These are phyloP conservation scores for Trichopoda pennipes DNA, from an alignment of 2,888 invertebrate species.

Conservation along the genomic window DNA sequence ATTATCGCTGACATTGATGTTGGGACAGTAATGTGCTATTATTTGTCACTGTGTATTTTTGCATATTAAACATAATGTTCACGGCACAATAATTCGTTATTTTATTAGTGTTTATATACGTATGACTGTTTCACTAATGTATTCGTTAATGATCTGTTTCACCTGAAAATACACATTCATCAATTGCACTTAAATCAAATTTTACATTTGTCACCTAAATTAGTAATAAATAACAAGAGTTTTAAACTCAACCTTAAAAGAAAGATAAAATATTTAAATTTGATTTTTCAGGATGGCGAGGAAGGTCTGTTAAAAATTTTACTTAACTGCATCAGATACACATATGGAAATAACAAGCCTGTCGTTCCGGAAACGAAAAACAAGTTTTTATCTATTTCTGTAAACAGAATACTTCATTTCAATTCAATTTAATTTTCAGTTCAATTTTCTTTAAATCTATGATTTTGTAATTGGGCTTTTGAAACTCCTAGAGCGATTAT, in stretches of 20 bases:
- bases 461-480: no score
- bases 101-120: background rate
- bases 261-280: no score
- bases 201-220: background rate
- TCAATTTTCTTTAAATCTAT: no score
- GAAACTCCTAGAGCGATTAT: no score
- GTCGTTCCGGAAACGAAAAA: background rate
- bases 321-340: no score
- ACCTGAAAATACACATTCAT: background rate
- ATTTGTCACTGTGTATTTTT: conserved; percentile 1
- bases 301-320: no score
- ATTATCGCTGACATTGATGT: conserved; percentile 68
- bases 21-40: conserved; percentile 17
- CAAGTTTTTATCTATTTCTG: no score
- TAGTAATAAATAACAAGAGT: no score
- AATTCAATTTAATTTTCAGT: no score
- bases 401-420: no score
- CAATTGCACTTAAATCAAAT: conserved; percentile 9
- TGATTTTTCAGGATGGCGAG: no score
- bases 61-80: conserved; percentile 12
- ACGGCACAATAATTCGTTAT: conserved; percentile 13
- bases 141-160: background rate
- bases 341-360: conserved; percentile 10
- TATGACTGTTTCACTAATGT: background rate
- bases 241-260: no score